Evolutionary conservation across 2,888 invertebrate genomes (phyloP).

Genomic region (Dexiosoma caninum): DNA sequence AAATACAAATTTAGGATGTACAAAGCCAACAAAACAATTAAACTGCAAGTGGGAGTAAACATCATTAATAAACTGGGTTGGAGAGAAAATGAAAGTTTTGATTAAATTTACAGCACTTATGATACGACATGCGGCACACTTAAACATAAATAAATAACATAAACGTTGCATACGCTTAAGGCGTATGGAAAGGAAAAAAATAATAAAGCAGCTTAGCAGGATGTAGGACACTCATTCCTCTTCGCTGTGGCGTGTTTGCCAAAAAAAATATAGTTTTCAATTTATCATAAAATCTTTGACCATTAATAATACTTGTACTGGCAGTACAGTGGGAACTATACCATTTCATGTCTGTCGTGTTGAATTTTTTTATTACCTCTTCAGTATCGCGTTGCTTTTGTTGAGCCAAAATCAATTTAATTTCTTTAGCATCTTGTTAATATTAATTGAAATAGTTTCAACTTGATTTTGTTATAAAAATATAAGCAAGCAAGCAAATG

Average conservation of each 20-base stretch:
- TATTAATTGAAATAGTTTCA: slow-evolving; percentile 49
- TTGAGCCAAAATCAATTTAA: slow-evolving; percentile 11
- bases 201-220: not conserved
- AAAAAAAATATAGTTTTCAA: no score
- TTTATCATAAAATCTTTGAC: slow-evolving; percentile 1
- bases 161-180: slow-evolving; percentile 6
- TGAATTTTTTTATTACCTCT: not conserved
- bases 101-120: not conserved
- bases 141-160: not conserved
- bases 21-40: not conserved
- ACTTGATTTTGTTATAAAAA: slow-evolving; percentile 1
- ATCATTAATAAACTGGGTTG: no score
- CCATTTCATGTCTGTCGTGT: not conserved
- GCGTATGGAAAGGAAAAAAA: not conserved
- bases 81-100: not conserved
- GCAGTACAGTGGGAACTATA: no score
- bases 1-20: not conserved
- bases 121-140: no score
- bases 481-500: slow-evolving; percentile 1
- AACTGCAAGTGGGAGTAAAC: not conserved
- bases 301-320: slow-evolving; percentile 12
- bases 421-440: slow-evolving; percentile 31
- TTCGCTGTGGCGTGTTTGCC: not conserved
- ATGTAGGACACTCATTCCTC: not conserved
- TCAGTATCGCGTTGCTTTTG: slow-evolving; percentile 16